Base-by-base conservation (phyloP, 2,888 invertebrate genomes). In the Scaeva pyrastri region DNA sequence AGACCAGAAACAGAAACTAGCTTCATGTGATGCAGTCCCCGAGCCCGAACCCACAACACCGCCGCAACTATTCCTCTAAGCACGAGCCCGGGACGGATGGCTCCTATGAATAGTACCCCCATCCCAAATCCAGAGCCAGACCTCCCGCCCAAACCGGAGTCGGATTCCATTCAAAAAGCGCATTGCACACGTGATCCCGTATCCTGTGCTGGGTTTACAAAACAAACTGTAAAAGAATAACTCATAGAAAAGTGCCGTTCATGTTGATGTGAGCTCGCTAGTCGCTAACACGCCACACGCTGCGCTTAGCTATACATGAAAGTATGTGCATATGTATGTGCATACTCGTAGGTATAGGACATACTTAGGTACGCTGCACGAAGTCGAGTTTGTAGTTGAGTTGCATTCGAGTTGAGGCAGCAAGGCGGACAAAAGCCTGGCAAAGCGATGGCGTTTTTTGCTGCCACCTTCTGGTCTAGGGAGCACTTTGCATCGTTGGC, bases 161-260 rank as follows among this genome's bases (percentile, higher is more conserved):
- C 58, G 23, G 66, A 68, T 41, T 79, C 56, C 79, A 84, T 84
- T 85, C 75, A 85, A 72, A 76, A 79, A 72, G 60, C 72, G 71
- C 73, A 45, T 36, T 75, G 79, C 71, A 76, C 72, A 85, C 85
- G 70, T 85, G 72, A 73, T 81, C 58, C 80, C 52, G 68, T 68
- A 68, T 68, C 68, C 68, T 39, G 80, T 70, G 66, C 66, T 85
- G 60, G 84, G 56, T 60, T 72, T 56, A 81, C 80, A 81, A 85
- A 85, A 76, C 76, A 81, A 68, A 85, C 81, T 85, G 85, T 56
- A 73, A 76, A 80, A 50, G 85, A 72, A 77, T 76, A 80, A 58
- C 68, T 80, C 85, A 85, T 85, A 85, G 85, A 81, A 68, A 66
- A 76, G 76, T 76, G 76, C 60, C 70, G 80, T 76, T 84, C 31